Percentiles rank a stretch among this genome's conserved stretches.
phyloP scores from a whole-genome alignment of 2,888 invertebrate species.

The Tetragonisca angustula region DNA sequence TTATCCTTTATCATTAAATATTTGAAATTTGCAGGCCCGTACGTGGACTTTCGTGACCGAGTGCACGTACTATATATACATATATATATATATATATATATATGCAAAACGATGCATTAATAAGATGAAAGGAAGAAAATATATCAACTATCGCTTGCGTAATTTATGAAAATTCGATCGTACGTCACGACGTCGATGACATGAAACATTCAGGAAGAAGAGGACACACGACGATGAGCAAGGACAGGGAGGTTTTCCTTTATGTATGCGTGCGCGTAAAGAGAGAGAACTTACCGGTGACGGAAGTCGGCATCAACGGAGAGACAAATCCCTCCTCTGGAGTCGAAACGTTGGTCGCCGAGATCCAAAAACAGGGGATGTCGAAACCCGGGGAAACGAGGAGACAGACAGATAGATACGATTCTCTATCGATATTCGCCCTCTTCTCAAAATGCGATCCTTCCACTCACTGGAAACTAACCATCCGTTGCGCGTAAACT shows the following conservation, averaged over 20 bases:
- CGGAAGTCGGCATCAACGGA: neutral
- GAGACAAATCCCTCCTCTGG: neutral
- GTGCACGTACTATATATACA: no score
- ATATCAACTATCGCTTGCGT: neutral
- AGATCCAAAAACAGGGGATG: conserved; percentile 7
- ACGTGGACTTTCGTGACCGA: no score
- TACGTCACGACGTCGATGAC: neutral
- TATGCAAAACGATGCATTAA: neutral
- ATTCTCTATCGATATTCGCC: conserved; percentile 6
- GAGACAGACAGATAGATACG: conserved; percentile 5
- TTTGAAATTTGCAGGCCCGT: no score
- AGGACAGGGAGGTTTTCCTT: neutral
- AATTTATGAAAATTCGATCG: conserved; percentile 20
- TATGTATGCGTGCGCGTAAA: neutral
- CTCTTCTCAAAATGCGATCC: neutral
- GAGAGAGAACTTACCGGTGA: conserved; percentile 33
- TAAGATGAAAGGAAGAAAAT: neutral
- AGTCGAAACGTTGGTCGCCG: neutral
- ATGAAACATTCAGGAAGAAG: conserved; percentile 22
- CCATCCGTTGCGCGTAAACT: neutral
- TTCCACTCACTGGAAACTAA: conserved; percentile 9
- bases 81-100: neutral
- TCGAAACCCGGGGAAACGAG: neutral
- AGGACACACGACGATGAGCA: neutral
- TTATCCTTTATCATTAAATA: no score